A percentile compares a stretch with the other conserved stretches of the same genome.
Evolutionary conservation across 1,140 invertebrate species (phyloP).

Genomic region (Drosophila aff.): DNA sequence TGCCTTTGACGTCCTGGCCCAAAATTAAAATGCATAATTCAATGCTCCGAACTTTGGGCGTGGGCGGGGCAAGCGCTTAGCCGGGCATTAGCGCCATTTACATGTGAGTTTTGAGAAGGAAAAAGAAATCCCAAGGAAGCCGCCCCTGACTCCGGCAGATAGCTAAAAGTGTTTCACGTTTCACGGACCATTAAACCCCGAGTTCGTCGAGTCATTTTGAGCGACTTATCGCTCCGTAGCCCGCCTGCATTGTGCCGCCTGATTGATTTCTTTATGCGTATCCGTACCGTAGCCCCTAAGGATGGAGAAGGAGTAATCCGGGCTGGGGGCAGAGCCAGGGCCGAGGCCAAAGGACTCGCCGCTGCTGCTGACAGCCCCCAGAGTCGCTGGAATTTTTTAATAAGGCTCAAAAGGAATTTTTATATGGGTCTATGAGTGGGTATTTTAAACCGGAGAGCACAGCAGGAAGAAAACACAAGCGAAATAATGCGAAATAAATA

Average conservation of each 20-base stretch:
- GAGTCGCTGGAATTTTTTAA: slow-evolving; percentile 68
- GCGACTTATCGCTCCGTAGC: slow-evolving; percentile 64
- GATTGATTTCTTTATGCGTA: slow-evolving; percentile 80
- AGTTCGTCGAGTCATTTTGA: slow-evolving; percentile 80
- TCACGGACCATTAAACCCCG: slow-evolving; percentile 79
- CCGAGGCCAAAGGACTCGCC: slow-evolving; percentile 5
- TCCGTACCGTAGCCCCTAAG: slow-evolving; percentile 1
- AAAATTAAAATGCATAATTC: slow-evolving; percentile 83
- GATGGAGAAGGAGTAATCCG: background rate
- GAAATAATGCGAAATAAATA: slow-evolving; percentile 35
- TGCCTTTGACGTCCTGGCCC: slow-evolving; percentile 63
- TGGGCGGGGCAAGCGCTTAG: slow-evolving; percentile 26
- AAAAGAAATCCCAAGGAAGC: slow-evolving; percentile 39
- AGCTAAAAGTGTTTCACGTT: slow-evolving; percentile 82
- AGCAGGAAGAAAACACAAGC: slow-evolving; percentile 20
- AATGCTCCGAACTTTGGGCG: slow-evolving; percentile 35
- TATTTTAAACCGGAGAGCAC: slow-evolving; percentile 10
- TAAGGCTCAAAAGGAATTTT: slow-evolving; percentile 72
- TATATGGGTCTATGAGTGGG: slow-evolving; percentile 41
- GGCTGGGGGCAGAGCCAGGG: background rate
- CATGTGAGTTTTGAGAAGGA: slow-evolving; percentile 63
- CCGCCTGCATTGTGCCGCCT: slow-evolving; percentile 75
- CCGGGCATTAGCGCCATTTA: slow-evolving; percentile 60
- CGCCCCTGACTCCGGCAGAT: slow-evolving; percentile 44
- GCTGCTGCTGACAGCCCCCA: slow-evolving; percentile 47